These are phyloP conservation scores for Stichopus chloronotus DNA, from an alignment of 35 echinoderm and acorn worm genomes.

Conservation along the genomic window DNA sequence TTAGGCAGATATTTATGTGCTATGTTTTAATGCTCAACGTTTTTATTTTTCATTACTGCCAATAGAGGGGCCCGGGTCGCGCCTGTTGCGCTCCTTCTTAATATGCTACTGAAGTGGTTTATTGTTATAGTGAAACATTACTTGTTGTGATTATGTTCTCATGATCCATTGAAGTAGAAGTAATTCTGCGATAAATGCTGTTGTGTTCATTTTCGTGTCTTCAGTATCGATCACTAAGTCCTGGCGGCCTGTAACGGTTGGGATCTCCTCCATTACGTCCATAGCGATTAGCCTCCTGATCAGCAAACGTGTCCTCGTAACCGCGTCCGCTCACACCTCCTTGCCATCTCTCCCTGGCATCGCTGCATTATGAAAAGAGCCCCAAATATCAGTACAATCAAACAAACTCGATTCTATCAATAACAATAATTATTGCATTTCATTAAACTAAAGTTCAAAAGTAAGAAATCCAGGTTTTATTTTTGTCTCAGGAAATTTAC, in stretches of 20 bases:
- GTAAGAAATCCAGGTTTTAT: constrained; percentile 12
- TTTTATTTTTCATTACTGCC: background rate
- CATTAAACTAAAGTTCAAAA: constrained; percentile 33
- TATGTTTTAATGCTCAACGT: background rate
- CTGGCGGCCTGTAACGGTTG: too few relatives aligned
- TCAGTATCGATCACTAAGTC: too few relatives aligned
- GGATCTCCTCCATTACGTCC: too few relatives aligned
- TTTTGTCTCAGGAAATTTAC: constrained; percentile 22
- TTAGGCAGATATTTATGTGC: background rate
- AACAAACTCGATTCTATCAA: background rate
- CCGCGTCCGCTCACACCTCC: too few relatives aligned
- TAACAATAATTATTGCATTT: background rate
- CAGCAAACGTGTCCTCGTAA: too few relatives aligned
- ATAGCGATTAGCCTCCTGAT: too few relatives aligned
- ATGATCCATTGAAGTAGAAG: too few relatives aligned
- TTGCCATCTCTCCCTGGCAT: constrained; percentile 28
- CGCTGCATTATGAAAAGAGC: constrained; percentile 24
- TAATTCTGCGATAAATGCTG: too few relatives aligned
- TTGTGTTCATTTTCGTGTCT: too few relatives aligned
- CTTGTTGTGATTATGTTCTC: too few relatives aligned
- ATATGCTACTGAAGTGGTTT: constrained; percentile 38
- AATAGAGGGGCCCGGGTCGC: constrained; percentile 38
- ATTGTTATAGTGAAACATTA: background rate
- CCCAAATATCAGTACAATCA: constrained; percentile 14
- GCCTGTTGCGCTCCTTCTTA: constrained; percentile 38